Evolutionary conservation across 2,888 invertebrate species (phyloP).

Genomic region (Epistrophe grossulariae): DNA sequence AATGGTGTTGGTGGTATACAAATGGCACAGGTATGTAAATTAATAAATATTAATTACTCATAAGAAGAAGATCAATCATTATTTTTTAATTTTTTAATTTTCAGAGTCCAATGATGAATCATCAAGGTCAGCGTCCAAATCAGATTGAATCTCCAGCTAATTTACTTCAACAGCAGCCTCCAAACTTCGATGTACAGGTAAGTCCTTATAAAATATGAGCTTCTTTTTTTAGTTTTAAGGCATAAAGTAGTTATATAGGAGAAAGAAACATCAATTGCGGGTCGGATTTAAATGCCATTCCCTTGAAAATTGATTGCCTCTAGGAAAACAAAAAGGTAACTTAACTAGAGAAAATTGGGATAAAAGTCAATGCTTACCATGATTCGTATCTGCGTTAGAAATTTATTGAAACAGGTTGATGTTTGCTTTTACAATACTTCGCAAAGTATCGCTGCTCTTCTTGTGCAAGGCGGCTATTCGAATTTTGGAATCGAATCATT

Average conservation of each 20-base stretch:
- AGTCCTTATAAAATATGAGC: conserved; percentile 79
- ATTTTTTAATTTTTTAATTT: conserved; percentile 13
- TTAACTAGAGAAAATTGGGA: background rate
- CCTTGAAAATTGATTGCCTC: conserved; percentile 45
- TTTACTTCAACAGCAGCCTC: conserved; percentile 87
- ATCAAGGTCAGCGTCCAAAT: conserved; percentile 83
- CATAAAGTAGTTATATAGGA: background rate
- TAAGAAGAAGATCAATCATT: background rate
- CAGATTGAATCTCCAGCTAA: conserved; percentile 85
- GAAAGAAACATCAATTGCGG: background rate
- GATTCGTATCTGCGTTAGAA: conserved; percentile 45
- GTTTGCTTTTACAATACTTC: conserved; percentile 11
- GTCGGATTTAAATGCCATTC: conserved; percentile 41
- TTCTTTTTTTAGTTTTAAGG: background rate
- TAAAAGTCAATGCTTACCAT: conserved; percentile 41
- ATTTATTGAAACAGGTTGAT: conserved; percentile 34
- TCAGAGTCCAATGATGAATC: conserved; percentile 84
- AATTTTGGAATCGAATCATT: background rate
- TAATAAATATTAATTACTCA: conserved; percentile 14
- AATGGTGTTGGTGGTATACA: conserved; percentile 83
- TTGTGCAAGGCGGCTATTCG: background rate
- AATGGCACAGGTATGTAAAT: conserved; percentile 81
- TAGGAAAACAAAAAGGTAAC: background rate
- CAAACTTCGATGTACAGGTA: conserved; percentile 92
- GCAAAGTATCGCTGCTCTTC: background rate